Percentiles rank a stretch among this genome's conserved stretches.
Evolutionary conservation across 2,797 vertebrate genomes (phyloP).

Genomic region (Phoebastria nigripes): DNA sequence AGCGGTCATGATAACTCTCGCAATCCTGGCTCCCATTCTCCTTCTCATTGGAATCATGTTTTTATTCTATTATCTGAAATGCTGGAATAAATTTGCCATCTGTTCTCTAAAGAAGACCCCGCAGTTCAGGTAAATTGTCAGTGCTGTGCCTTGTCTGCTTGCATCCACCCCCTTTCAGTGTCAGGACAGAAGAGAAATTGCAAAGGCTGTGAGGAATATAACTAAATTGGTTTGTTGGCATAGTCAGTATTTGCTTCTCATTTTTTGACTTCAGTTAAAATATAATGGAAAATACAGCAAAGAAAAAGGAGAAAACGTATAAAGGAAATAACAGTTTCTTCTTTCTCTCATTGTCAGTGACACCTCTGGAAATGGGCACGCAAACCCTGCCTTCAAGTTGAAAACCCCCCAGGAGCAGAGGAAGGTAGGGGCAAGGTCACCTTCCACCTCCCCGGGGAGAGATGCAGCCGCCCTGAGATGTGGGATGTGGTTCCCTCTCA

Average conservation of each 20-base stretch:
- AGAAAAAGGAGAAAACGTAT: neutral
- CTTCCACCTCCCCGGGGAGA: neutral
- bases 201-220: neutral
- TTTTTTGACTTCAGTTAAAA: neutral
- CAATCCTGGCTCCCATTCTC: slow-evolving; percentile 55
- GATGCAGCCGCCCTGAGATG: neutral
- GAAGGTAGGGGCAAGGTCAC: slow-evolving; percentile 58
- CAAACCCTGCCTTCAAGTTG: slow-evolving; percentile 78
- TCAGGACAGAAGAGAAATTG: neutral
- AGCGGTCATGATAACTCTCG: neutral
- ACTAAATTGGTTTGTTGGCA: neutral
- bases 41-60: slow-evolving; percentile 51
- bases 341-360: slow-evolving; percentile 21
- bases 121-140: slow-evolving; percentile 69
- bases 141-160: neutral
- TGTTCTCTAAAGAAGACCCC: slow-evolving; percentile 61
- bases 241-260: neutral
- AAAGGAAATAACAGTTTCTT: neutral
- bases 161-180: neutral
- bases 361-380: slow-evolving; percentile 65
- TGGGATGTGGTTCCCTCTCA: neutral
- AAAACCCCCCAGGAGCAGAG: slow-evolving; percentile 73
- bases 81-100: slow-evolving; percentile 56
- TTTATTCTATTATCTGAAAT: slow-evolving; percentile 56
- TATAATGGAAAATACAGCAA: neutral